A percentile compares a stretch with the other conserved stretches of the same genome.
Evolutionary conservation across 2,113 vertebrate species (phyloP).

Genomic region (Rhinolophus ferrumequinum): DNA sequence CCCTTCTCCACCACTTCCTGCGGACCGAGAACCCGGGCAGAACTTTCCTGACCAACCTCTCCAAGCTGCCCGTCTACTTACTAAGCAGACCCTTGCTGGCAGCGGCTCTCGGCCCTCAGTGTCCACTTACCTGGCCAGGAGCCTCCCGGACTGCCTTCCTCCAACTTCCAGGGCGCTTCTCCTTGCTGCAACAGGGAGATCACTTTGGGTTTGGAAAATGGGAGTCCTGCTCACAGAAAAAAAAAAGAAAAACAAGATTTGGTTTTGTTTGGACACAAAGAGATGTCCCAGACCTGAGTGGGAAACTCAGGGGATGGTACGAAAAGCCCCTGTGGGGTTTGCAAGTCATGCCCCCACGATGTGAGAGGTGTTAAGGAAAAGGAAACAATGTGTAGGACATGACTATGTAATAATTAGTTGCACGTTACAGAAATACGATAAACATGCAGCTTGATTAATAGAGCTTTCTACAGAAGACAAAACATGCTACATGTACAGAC

Average conservation of each 20-base stretch:
- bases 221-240: slow-evolving; percentile 55
- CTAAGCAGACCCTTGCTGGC: background rate
- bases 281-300: background rate
- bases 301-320: background rate
- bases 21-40: background rate
- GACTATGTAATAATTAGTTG: background rate
- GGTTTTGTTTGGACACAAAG: background rate
- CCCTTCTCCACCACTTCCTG: background rate
- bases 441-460: background rate
- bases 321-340: background rate
- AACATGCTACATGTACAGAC: background rate
- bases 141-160: background rate
- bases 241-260: background rate
- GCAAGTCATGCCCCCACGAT: background rate
- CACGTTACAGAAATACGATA: background rate
- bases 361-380: background rate
- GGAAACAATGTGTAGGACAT: background rate
- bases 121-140: slow-evolving; percentile 57
- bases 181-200: slow-evolving; percentile 77
- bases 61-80: background rate
- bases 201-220: slow-evolving; percentile 71
- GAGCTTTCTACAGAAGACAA: background rate
- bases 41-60: background rate
- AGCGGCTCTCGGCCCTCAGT: fast-evolving
- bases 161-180: slow-evolving; percentile 72